Evolutionary conservation across 2,888 invertebrate genomes (phyloP), one percentile per base, ranked within the genome.

Genomic region (Sinelater perroti): DNA sequence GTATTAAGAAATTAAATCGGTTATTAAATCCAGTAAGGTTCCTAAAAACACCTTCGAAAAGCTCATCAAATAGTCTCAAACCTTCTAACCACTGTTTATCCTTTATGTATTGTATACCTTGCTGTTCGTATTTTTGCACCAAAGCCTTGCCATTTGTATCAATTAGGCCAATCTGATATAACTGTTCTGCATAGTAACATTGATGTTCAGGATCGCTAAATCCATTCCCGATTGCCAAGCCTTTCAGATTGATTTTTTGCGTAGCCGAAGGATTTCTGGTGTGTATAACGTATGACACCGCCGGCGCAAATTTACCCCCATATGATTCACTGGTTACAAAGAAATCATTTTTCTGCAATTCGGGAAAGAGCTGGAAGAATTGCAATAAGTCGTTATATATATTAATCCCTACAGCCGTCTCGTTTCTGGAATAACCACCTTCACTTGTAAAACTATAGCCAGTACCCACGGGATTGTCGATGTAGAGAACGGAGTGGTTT

Each of bases 381-480:
- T 97, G 96, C 26, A 81, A 77, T 2, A 95, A 70, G 0, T 89
- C 90, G 47, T 83, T 82, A 70, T 93, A 90, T 4, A 96, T 76
- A 73, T 95, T 88, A 44, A 85, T 82, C 0, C 90, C 95, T 1
- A 96, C 91, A 72, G 90, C 87, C 0, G 83, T 85, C 76, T 95
- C 89, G 74, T 91, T 88, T 3, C 80, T 84, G 6, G 90, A 90
- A 77, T 90, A 95, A 0, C 95, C 95, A 52, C 77, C 83, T 13
- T 88, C 86, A 13, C 88, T 86, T 0, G 95, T 94, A 70, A 93
- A 95, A 78, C 95, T 95, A 73, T 89, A 97, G 0, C 96, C 96
- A 1, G 94, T 90, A 1, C 94, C 94, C 0, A 93, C 96, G 0
- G 96, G 96, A 76, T 94, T 96, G 75, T 97, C 96, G 53, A 97